Percentiles rank a stretch among this genome's conserved stretches.
phyloP scores from a whole-genome alignment of 1,140 invertebrate genomes.

The Spodoptera frugiperda region DNA sequence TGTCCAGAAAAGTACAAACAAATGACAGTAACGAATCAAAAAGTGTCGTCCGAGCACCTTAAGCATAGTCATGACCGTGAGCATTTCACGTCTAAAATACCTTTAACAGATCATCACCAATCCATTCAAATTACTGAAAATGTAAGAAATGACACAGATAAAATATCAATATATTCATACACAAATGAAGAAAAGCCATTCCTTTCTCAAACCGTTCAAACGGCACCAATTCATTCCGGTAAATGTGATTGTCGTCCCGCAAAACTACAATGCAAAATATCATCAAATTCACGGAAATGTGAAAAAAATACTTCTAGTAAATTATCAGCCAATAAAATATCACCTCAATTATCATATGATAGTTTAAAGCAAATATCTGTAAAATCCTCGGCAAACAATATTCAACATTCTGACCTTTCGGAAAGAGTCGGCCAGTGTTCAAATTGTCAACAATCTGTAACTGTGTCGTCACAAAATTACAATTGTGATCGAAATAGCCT shows the following conservation, averaged over 20 bases:
- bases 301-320: not conserved
- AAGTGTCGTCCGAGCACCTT: too few relatives aligned
- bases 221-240: not conserved
- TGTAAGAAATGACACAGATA: not conserved
- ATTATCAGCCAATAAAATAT: too few relatives aligned
- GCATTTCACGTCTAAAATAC: not conserved
- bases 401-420: too few relatives aligned
- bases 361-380: too few relatives aligned
- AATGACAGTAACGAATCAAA: too few relatives aligned
- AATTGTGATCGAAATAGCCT: too few relatives aligned
- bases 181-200: not conserved
- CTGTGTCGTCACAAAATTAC: too few relatives aligned
- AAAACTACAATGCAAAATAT: not conserved
- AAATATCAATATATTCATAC: not conserved
- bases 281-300: not conserved
- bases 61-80: not conserved
- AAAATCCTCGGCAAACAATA: too few relatives aligned
- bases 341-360: too few relatives aligned
- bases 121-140: not conserved
- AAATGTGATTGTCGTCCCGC: not conserved
- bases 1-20: too few relatives aligned
- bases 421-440: too few relatives aligned
- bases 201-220: not conserved
- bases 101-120: not conserved
- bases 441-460: too few relatives aligned